Percentiles rank a stretch among this genome's conserved stretches.
These are phyloP conservation scores for Bovichtus diacanthus DNA, from an alignment of 2,797 vertebrate genomes.

Conservation along the genomic window DNA sequence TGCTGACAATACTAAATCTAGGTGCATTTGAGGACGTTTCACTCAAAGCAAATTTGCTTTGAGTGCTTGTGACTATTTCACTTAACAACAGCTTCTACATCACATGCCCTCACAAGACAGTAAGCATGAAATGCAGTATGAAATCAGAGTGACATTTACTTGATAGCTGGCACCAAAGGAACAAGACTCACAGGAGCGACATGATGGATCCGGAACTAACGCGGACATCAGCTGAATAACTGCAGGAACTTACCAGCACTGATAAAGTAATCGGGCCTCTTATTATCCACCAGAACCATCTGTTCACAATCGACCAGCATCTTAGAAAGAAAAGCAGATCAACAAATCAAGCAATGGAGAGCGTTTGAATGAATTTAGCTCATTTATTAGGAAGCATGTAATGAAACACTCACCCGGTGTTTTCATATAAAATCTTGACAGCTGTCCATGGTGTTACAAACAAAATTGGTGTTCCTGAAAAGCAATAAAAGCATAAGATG, in stretches of 20 bases:
- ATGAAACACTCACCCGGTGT: slow-evolving; percentile 79
- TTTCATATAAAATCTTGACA: slow-evolving; percentile 83
- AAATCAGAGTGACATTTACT: slow-evolving; percentile 27
- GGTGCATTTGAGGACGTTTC: background rate
- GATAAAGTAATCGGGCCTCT: slow-evolving; percentile 90
- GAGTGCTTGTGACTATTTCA: slow-evolving; percentile 17
- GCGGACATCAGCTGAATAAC: background rate
- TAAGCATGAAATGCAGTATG: slow-evolving; percentile 9
- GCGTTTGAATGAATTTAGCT: background rate
- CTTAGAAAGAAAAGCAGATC: slow-evolving; percentile 73
- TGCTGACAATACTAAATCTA: background rate
- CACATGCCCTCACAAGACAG: slow-evolving; percentile 63
- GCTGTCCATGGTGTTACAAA: slow-evolving; percentile 87
- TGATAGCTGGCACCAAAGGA: background rate
- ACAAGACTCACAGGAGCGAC: background rate
- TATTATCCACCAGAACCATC: slow-evolving; percentile 96
- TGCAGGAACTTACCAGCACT: slow-evolving; percentile 87
- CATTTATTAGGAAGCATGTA: background rate
- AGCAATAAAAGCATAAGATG: background rate
- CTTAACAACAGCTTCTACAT: background rate
- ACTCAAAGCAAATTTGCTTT: background rate
- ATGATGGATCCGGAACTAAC: background rate
- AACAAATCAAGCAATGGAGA: background rate
- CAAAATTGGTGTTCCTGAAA: slow-evolving; percentile 83
- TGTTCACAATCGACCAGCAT: slow-evolving; percentile 91